phyloP scores from a whole-genome alignment of 2,797 vertebrate species.

The Xerus rutilus region DNA sequence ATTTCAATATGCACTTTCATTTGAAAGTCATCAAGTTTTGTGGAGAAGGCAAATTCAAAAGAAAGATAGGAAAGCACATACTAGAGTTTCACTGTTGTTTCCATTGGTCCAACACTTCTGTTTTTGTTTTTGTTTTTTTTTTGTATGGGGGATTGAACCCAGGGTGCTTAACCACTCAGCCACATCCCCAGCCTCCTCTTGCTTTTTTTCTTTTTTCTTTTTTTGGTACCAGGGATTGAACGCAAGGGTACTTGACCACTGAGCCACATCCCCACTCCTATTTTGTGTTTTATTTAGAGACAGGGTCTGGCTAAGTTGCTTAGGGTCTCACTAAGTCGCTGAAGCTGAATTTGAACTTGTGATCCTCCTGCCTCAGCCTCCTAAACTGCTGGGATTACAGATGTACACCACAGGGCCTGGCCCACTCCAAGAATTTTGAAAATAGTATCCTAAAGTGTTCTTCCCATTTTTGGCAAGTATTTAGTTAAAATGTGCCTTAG shows the following conservation, averaged over 20 bases:
- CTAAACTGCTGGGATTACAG: too few relatives aligned
- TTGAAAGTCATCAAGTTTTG: constrained; percentile 15
- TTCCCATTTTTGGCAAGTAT: neutral
- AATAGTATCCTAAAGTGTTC: neutral
- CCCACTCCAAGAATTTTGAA: neutral
- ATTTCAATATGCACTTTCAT: constrained; percentile 66
- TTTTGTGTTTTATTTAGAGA: too few relatives aligned
- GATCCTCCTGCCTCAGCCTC: too few relatives aligned
- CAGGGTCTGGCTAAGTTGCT: too few relatives aligned
- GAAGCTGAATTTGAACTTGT: too few relatives aligned
- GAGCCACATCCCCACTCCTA: too few relatives aligned
- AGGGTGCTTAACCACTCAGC: too few relatives aligned
- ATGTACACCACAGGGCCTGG: neutral
- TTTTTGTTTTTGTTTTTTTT: neutral
- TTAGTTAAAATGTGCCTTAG: neutral
- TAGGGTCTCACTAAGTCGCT: too few relatives aligned
- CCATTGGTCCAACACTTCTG: neutral
- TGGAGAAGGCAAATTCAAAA: neutral
- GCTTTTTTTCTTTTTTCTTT: neutral
- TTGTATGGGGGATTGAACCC: too few relatives aligned
- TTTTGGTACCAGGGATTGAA: too few relatives aligned
- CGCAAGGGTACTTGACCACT: too few relatives aligned
- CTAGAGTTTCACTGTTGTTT: neutral
- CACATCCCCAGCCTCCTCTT: too few relatives aligned
- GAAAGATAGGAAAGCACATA: neutral